phyloP scores from a whole-genome alignment of 2,888 invertebrate species.

The Acleris cristana region DNA sequence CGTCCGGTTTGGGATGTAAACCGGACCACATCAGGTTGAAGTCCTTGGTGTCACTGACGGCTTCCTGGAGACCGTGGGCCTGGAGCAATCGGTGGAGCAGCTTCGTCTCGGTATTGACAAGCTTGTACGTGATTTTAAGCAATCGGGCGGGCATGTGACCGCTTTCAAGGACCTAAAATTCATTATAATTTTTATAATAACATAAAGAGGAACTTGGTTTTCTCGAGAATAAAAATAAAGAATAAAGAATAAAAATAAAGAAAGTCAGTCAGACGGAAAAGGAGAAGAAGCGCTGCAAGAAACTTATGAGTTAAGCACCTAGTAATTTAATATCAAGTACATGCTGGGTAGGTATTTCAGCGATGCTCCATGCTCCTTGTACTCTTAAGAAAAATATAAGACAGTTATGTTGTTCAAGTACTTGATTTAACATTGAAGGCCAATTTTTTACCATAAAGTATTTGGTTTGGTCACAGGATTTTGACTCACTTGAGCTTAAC shows the following conservation, averaged over 20 bases:
- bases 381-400: too few species aligned
- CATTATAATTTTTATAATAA: not conserved
- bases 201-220: not conserved
- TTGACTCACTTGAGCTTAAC: not conserved
- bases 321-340: too few species aligned
- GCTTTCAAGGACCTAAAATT: slow-evolving; percentile 73
- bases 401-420: not conserved
- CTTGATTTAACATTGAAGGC: not conserved
- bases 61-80: slow-evolving; percentile 90
- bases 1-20: slow-evolving; percentile 95
- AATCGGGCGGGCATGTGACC: slow-evolving; percentile 86
- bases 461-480: not conserved
- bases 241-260: too few species aligned
- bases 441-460: not conserved
- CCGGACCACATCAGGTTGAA: slow-evolving; percentile 97
- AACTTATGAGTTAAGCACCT: too few species aligned
- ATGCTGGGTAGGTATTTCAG: too few species aligned
- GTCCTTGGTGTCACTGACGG: slow-evolving; percentile 83
- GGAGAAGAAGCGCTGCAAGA: too few species aligned
- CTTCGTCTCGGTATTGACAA: slow-evolving; percentile 92
- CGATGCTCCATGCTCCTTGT: too few species aligned
- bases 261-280: too few species aligned
- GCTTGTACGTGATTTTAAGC: slow-evolving; percentile 90
- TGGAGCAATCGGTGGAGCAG: slow-evolving; percentile 89
- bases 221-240: too few species aligned